Evolutionary conservation across 2,797 vertebrate genomes (phyloP).

Genomic region (Rachycentron canadum): DNA sequence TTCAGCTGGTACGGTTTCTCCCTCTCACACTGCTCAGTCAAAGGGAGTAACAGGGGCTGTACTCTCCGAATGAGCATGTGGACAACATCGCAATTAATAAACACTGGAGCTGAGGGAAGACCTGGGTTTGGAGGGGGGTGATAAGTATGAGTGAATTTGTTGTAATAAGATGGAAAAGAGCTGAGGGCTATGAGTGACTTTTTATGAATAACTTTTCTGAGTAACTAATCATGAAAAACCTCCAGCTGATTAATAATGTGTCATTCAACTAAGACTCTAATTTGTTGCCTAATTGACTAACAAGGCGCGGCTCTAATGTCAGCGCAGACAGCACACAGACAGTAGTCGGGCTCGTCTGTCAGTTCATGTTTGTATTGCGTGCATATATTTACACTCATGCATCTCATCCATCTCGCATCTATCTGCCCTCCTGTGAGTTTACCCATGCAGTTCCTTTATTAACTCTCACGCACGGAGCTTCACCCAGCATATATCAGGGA

Average conservation of each 20-base stretch:
- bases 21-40: not conserved
- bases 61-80: not conserved
- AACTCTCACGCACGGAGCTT: constrained; percentile 52
- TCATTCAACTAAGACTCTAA: constrained; percentile 55
- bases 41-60: not conserved
- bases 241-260: constrained; percentile 48
- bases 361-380: constrained; percentile 14
- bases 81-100: constrained; percentile 35
- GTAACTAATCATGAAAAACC: constrained; percentile 58
- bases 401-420: constrained; percentile 21
- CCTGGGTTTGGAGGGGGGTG: not conserved
- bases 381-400: constrained; percentile 47
- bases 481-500: constrained; percentile 44
- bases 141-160: constrained; percentile 26
- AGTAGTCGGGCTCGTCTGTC: constrained; percentile 35
- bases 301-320: constrained; percentile 17
- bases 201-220: constrained; percentile 53
- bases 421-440: constrained; percentile 45
- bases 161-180: constrained; percentile 44
- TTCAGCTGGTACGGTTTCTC: not conserved
- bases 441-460: constrained; percentile 61
- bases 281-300: constrained; percentile 68
- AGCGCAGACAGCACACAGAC: not conserved
- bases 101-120: not conserved
- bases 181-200: constrained; percentile 36